Evolutionary conservation across 2,797 vertebrate genomes (phyloP).

Genomic region (Acestrorhynchus altus): DNA sequence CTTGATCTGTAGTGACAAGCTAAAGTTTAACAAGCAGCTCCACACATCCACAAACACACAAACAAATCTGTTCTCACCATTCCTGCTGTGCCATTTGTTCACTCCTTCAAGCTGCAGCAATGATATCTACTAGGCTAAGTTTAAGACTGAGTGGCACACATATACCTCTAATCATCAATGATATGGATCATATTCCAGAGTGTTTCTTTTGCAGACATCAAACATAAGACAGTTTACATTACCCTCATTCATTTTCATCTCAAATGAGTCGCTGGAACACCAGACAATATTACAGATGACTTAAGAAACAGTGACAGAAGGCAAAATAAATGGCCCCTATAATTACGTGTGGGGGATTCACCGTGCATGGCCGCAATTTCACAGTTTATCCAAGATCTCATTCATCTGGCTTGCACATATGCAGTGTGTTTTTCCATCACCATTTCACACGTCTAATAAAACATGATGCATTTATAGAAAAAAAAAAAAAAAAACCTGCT

Average conservation of each 20-base stretch:
- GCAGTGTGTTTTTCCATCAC: conserved; percentile 55
- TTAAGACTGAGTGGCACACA: background rate
- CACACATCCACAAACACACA: conserved; percentile 26
- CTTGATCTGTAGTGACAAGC: conserved; percentile 42
- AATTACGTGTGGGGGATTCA: conserved; percentile 70
- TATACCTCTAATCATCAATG: background rate
- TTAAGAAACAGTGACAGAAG: conserved; percentile 59
- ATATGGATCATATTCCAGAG: background rate
- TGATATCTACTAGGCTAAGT: background rate
- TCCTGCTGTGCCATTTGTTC: conserved; percentile 1
- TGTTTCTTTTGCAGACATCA: conserved; percentile 13
- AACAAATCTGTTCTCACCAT: background rate
- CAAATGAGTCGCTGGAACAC: conserved; percentile 64
- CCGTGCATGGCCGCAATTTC: conserved; percentile 70
- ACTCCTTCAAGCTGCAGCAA: background rate
- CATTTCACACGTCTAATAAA: conserved; percentile 50
- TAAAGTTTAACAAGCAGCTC: conserved; percentile 37
- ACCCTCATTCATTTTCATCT: conserved; percentile 26
- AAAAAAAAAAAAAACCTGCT: background rate
- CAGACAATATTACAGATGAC: conserved; percentile 63
- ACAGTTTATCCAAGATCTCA: conserved; percentile 72
- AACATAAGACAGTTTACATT: background rate
- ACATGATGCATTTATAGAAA: conserved; percentile 4
- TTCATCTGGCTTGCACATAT: conserved; percentile 54
- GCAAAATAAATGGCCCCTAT: conserved; percentile 70